Evolutionary conservation across 2,113 vertebrate genomes (phyloP), one percentile per base, ranked within the genome.

Genomic region (Apteryx owenii): DNA sequence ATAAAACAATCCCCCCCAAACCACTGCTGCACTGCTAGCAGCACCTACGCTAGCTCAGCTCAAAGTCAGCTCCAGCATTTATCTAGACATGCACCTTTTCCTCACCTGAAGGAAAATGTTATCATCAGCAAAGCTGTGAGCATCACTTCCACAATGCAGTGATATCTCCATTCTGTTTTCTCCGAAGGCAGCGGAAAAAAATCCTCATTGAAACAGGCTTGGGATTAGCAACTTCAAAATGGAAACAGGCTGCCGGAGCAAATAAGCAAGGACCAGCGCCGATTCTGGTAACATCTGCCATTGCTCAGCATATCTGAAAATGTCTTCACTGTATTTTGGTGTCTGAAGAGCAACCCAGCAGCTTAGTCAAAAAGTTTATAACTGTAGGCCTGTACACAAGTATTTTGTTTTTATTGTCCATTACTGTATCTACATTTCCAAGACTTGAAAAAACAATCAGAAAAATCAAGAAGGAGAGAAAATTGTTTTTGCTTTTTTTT

Each of bases 31-130:
- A 60, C 40, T 29, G 46, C 81, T 38, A 31, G 26, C 12, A 48
- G 68, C 66, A 71, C 36, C n/a, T 40, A 65, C 44, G 44, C 38
- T 42, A 83, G n/a, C 29, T 36, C 8, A 76, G 58, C 33, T 23
- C 75, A 36, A 81, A 73, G 58, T 11, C 4, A 68, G 62, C 31
- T 36, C 28, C 13, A 1, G 1, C 9, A 42, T 21, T 33, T 71
- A 15, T 13, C 85, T 42, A 31, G 66, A 54, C 10, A 5, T 1
- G 29, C 5, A 23, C 53, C 44, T 51, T 23, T 13, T 93, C 23
- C 36, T 76, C 7, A 25, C 25, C 90, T 56, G 51, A 97, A 95
- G 58, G 91, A 85, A 90, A 87, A 96, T 7, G 22, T 78, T 65
- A 92, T 56, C 86, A 92, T 19, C 13, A 23, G 92, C 76, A 40